These are phyloP conservation scores for Masticophis lateralis DNA, from an alignment of 2,797 vertebrate species.

Conservation along the genomic window DNA sequence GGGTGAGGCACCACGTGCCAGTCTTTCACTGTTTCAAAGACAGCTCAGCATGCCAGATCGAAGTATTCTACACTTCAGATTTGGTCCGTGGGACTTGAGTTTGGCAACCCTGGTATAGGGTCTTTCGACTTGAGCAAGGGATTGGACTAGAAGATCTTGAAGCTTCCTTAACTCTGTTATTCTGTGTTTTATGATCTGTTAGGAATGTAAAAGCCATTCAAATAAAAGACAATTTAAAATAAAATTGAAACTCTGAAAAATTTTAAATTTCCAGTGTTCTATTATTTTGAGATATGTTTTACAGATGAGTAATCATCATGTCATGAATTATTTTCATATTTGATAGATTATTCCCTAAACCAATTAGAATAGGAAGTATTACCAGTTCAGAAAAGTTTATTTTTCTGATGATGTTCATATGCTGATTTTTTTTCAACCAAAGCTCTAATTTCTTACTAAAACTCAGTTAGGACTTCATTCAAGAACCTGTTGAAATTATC, in stretches of 20 bases:
- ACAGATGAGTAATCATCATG: neutral
- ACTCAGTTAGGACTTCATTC: constrained; percentile 8
- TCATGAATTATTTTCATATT: neutral
- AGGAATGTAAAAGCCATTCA: neutral
- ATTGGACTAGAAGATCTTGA: neutral
- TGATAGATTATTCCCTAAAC: neutral
- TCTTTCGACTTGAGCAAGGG: neutral
- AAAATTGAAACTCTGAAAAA: neutral
- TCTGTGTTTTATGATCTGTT: neutral
- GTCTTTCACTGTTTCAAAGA: too few species aligned
- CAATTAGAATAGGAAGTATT: neutral
- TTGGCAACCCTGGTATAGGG: neutral
- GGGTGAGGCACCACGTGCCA: too few species aligned
- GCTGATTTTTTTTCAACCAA: neutral
- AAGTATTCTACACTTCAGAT: too few species aligned
- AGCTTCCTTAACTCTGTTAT: neutral
- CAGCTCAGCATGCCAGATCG: too few species aligned
- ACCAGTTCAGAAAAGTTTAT: neutral
- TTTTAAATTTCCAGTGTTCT: neutral
- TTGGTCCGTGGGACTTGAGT: too few species aligned
- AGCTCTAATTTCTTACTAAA: constrained; percentile 8
- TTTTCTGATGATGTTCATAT: neutral
- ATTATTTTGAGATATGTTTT: neutral
- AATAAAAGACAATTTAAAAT: neutral
- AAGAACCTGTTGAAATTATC: neutral